Percentiles rank a stretch among this genome's conserved stretches.
Conservation (phyloP, 1,140 invertebrate species). For the Diachasma alloeum region DNA sequence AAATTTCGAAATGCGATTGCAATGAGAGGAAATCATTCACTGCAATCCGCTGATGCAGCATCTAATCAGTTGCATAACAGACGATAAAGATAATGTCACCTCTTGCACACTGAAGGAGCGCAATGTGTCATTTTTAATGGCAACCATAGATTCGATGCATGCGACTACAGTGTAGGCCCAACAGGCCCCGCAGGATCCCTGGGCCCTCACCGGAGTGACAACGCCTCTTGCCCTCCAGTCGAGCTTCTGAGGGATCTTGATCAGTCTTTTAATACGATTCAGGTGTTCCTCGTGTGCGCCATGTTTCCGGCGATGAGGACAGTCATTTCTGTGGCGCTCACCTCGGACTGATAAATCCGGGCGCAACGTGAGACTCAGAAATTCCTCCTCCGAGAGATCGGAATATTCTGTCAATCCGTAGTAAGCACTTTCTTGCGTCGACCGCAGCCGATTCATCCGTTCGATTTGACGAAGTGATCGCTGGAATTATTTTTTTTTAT, state of each 20-base stretch:
- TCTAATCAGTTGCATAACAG: background rate
- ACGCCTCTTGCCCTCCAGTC: conserved; percentile 75
- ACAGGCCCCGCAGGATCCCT: conserved; percentile 84
- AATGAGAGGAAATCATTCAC: background rate
- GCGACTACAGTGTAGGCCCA: conserved; percentile 87
- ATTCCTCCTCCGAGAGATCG: conserved; percentile 78
- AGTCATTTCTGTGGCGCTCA: conserved; percentile 42
- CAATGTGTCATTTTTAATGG: conserved; percentile 72
- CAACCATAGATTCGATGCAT: conserved; percentile 80
- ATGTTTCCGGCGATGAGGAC: conserved; percentile 44
- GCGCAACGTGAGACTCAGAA: conserved; percentile 66
- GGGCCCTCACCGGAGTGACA: conserved; percentile 76
- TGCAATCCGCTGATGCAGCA: background rate
- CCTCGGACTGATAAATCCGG: conserved; percentile 44
- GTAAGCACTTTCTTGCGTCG: conserved; percentile 66
- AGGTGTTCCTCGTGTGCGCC: background rate
- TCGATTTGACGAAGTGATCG: conserved; percentile 70
- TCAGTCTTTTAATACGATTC: conserved; percentile 42
- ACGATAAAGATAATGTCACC: conserved; percentile 47
- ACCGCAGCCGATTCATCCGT: conserved; percentile 68
- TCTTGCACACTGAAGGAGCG: conserved; percentile 79
- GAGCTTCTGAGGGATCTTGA: conserved; percentile 45
- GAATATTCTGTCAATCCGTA: conserved; percentile 80
- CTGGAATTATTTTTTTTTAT: conserved; percentile 53
- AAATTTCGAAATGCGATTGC: background rate